Conservation (phyloP, 2,797 vertebrate species). For the Periophthalmus magnuspinnatus region DNA sequence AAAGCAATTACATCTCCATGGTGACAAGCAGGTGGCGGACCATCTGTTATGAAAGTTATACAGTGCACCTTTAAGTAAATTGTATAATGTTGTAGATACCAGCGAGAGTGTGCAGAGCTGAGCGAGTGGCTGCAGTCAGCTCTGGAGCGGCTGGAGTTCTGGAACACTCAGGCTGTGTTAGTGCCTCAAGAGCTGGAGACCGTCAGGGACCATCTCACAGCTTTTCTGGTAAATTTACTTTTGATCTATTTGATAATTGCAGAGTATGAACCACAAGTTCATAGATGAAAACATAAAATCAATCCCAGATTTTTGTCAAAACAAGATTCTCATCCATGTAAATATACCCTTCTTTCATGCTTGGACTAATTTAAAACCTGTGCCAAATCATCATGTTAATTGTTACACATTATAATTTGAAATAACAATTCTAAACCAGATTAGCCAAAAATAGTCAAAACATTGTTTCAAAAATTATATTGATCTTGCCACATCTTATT, state of each 20-base stretch:
- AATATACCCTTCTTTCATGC: neutral
- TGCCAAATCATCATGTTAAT: too few species aligned
- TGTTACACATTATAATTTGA: too few species aligned
- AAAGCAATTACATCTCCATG: too few species aligned
- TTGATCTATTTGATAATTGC: neutral
- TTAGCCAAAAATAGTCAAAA: neutral
- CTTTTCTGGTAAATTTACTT: slow-evolving; percentile 85
- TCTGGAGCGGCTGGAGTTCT: slow-evolving; percentile 89
- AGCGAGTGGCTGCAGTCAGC: slow-evolving; percentile 89
- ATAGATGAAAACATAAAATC: neutral
- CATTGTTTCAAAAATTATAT: neutral
- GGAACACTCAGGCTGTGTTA: slow-evolving; percentile 92
- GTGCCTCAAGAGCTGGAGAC: slow-evolving; percentile 94
- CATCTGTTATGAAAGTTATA: too few species aligned
- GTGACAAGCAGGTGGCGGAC: too few species aligned
- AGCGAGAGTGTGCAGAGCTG: slow-evolving; percentile 87
- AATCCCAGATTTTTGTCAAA: too few species aligned
- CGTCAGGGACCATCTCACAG: slow-evolving; percentile 89
- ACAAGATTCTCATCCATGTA: neutral
- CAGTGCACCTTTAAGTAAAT: rapidly evolving
- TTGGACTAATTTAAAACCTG: neutral
- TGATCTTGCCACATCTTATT: too few species aligned
- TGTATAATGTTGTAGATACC: slow-evolving; percentile 80
- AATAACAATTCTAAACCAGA: neutral
- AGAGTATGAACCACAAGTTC: neutral